Conservation (phyloP, 2,888 invertebrate species). For the Chymomyza procnemis region DNA sequence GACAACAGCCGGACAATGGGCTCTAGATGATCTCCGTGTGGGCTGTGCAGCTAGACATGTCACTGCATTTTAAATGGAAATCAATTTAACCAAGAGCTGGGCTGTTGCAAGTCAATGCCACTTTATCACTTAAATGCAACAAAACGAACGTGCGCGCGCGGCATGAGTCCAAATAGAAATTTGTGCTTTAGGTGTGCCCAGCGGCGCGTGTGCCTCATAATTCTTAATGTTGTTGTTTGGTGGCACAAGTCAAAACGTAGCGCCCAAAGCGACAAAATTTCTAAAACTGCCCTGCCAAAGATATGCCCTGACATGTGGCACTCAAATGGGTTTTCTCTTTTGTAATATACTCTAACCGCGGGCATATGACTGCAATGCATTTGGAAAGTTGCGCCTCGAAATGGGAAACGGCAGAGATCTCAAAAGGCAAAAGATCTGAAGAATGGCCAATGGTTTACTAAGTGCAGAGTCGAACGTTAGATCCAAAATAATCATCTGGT, state of each 20-base stretch:
- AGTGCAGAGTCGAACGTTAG: too few relatives aligned
- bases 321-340: conserved; percentile 55
- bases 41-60: conserved; percentile 22
- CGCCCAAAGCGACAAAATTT: neutral
- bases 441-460: too few relatives aligned
- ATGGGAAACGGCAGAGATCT: too few relatives aligned
- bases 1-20: conserved; percentile 10
- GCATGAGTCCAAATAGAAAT: conserved; percentile 49
- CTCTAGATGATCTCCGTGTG: neutral
- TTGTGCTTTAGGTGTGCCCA: conserved; percentile 32
- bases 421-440: too few relatives aligned
- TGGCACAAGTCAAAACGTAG: conserved; percentile 15
- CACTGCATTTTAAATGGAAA: conserved; percentile 45
- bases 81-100: conserved; percentile 49
- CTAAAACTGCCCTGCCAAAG: neutral
- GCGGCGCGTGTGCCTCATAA: conserved; percentile 25
- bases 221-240: conserved; percentile 32
- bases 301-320: conserved; percentile 53
- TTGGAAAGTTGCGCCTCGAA: too few relatives aligned
- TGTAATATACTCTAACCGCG: neutral
- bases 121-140: conserved; percentile 33
- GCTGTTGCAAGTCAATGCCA: conserved; percentile 35
- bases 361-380: neutral
- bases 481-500: too few relatives aligned
- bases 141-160: conserved; percentile 19